Conservation (phyloP, 2,113 vertebrate species). For the Pimephales promelas region DNA sequence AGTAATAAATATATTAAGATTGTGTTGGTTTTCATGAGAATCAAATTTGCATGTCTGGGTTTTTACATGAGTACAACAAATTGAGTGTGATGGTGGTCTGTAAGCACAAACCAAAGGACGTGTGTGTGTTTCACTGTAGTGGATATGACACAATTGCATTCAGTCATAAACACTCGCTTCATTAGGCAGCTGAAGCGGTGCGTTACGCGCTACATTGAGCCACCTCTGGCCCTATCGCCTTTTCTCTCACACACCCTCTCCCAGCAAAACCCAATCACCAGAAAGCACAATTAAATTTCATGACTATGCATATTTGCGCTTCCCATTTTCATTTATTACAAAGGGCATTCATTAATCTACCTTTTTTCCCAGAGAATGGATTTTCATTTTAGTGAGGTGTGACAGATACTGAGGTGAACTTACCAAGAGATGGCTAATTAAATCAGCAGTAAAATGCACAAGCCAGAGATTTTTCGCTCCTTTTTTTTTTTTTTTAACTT, state of each 20-base stretch:
- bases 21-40: too few relatives aligned
- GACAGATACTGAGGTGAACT: slow-evolving; percentile 81
- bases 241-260: slow-evolving; percentile 58
- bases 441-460: slow-evolving; percentile 81
- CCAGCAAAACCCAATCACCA: slow-evolving; percentile 78
- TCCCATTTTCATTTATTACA: slow-evolving; percentile 84
- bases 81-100: slow-evolving; percentile 16
- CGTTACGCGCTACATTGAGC: slow-evolving; percentile 85
- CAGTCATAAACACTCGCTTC: slow-evolving; percentile 87
- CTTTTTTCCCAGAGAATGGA: slow-evolving; percentile 70
- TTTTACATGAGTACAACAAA: not conserved
- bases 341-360: slow-evolving; percentile 85
- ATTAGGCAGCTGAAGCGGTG: slow-evolving; percentile 85
- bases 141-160: slow-evolving; percentile 80
- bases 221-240: slow-evolving; percentile 75
- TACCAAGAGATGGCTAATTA: slow-evolving; percentile 85
- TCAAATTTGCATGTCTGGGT: too few relatives aligned
- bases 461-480: slow-evolving; percentile 45
- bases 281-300: slow-evolving; percentile 86
- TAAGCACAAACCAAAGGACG: not conserved
- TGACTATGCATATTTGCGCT: slow-evolving; percentile 85
- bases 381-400: slow-evolving; percentile 82
- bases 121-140: slow-evolving; percentile 72
- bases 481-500: slow-evolving; percentile 49
- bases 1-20: too few relatives aligned